Percentiles rank a stretch among this genome's conserved stretches.
Evolutionary conservation across 2,797 vertebrate species (phyloP).

Genomic region (Sebastes baramenuke): DNA sequence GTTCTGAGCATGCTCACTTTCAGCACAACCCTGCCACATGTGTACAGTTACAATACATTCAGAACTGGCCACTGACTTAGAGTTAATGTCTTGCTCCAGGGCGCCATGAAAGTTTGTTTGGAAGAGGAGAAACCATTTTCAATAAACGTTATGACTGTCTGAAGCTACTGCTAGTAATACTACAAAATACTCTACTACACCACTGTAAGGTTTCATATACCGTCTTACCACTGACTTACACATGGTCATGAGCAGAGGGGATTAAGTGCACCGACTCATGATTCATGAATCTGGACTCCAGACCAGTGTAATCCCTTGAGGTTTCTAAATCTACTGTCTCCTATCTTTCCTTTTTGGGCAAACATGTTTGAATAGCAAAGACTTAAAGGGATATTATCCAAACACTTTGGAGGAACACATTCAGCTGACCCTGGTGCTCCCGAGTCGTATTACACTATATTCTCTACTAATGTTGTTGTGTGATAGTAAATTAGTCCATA

Average conservation of each 20-base stretch:
- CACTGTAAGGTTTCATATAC: neutral
- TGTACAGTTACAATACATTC: constrained; percentile 5
- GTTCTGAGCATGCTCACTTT: constrained; percentile 39
- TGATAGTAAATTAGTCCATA: neutral
- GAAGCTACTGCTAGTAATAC: neutral
- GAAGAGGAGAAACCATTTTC: neutral
- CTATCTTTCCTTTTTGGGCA: neutral
- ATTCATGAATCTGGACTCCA: neutral
- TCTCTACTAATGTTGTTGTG: neutral
- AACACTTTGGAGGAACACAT: neutral
- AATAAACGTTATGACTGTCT: neutral
- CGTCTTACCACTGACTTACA: neutral
- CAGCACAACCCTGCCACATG: neutral
- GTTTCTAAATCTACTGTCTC: neutral
- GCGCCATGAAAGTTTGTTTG: neutral
- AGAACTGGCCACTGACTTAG: neutral
- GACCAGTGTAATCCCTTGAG: neutral
- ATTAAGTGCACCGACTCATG: neutral
- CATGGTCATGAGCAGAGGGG: neutral
- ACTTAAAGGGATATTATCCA: neutral
- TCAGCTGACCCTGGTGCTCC: neutral
- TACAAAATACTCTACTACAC: neutral
- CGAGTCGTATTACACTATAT: neutral
- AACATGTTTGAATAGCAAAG: neutral
- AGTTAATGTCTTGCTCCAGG: neutral